phyloP scores from a whole-genome alignment of 53 echinoderm and acorn worm species.

The Pentamera pediparva region DNA sequence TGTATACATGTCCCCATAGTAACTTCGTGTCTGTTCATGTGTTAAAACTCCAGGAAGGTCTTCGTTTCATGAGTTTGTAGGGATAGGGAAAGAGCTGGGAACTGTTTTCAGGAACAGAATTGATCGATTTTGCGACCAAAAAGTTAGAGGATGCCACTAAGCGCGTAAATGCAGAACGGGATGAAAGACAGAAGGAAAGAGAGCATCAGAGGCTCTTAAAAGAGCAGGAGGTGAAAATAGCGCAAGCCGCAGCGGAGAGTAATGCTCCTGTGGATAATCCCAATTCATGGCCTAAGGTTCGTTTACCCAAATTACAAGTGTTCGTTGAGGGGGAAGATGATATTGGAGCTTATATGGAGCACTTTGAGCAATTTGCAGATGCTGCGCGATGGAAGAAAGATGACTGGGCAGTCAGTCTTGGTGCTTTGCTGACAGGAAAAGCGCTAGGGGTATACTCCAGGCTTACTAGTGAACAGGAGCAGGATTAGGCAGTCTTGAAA shows the following conservation, averaged over 20 bases:
- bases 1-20: too few species aligned
- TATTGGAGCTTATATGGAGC: slow-evolving; percentile 21
- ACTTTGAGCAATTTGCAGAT: slow-evolving; percentile 32
- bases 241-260: too few species aligned
- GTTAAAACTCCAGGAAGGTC: too few species aligned
- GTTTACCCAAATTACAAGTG: slow-evolving; percentile 25
- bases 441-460: slow-evolving; percentile 32
- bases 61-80: background rate
- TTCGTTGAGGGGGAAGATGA: slow-evolving; percentile 28
- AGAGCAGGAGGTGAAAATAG: slow-evolving; percentile 17
- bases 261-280: too few species aligned
- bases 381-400: slow-evolving; percentile 5
- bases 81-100: slow-evolving; percentile 17
- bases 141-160: background rate
- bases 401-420: slow-evolving; percentile 32
- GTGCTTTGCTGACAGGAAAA: slow-evolving; percentile 31
- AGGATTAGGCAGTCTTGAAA: slow-evolving; percentile 23
- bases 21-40: too few species aligned
- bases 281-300: background rate
- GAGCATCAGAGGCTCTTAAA: slow-evolving; percentile 1
- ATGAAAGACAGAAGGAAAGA: slow-evolving; percentile 11
- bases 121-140: slow-evolving; percentile 13
- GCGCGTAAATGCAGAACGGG: slow-evolving; percentile 3
- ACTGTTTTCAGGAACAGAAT: slow-evolving; percentile 3
- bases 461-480: background rate